Base-by-base conservation (phyloP, 2,113 vertebrate species). In the Nettapus auritus region DNA sequence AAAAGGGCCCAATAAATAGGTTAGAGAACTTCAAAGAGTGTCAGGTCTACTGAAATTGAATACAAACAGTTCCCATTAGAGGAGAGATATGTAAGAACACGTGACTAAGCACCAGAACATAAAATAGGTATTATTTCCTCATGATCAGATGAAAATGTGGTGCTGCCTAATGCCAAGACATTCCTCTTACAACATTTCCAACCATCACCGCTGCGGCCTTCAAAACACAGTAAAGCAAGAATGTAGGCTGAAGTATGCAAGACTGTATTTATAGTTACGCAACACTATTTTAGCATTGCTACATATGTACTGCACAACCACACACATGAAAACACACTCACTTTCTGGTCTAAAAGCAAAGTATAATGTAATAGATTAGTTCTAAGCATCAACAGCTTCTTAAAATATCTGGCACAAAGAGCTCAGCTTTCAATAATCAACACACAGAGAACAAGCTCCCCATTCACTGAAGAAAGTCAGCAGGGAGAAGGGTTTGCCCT, bases 351-450 rank as follows among this genome's bases (percentile, higher is more conserved):
- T 86, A 89, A 95, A 89, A 82, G n/a, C 67, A 56, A 33, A 53
- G 76, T 87, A 88, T 78, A 93, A 92, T 66, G 85, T 31, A 74
- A 86, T 55, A 94, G 96, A 93, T 90, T 94, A 95, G 81, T 96
- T 90, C 83, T 84, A 87, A 77, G 68, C 13, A 0, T 96, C 96
- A 86, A 92, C 81, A 82, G 73, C 93, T 86, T 97, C 95, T 97
- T 96, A 95, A 97, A 96, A 96, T 93, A 95, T 89, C 90, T 96
- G 84, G 89, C 82, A 95, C 93, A 90, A 97, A 95, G 78, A 89
- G 95, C 70, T 90, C 92, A 36, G 63, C 85, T 96, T 96, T 97
- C 96, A 96, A 33, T 69, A 93, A 86, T 48, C 67, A 90, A 80
- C 67, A 69, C 87, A 93, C 31, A 81, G 80, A 97, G 94, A 97